phyloP scores from a whole-genome alignment of 2,113 vertebrate species.

The Notothenia coriiceps region DNA sequence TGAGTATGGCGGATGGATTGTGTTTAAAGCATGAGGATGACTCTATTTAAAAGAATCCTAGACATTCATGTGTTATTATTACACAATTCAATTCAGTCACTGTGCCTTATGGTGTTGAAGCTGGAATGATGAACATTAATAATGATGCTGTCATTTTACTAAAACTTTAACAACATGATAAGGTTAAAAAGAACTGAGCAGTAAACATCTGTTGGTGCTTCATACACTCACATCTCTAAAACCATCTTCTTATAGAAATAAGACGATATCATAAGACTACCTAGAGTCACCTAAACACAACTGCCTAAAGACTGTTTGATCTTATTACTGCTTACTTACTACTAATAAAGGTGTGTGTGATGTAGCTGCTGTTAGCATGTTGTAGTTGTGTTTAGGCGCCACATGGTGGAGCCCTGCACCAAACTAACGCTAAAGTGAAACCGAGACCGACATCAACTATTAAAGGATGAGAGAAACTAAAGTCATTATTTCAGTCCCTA shows the following conservation, averaged over 20 bases:
- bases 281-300: too few species aligned
- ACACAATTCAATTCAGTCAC: not conserved
- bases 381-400: constrained; percentile 37
- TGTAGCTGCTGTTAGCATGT: not conserved
- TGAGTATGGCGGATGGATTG: too few species aligned
- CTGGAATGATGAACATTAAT: too few species aligned
- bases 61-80: not conserved
- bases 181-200: too few species aligned
- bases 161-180: not conserved
- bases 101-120: too few species aligned
- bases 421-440: not conserved
- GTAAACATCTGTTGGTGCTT: not conserved
- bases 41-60: not conserved
- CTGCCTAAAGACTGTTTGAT: not conserved
- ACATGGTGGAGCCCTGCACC: constrained; percentile 75
- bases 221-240: too few species aligned
- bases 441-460: not conserved
- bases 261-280: not conserved
- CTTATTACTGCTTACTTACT: too few species aligned
- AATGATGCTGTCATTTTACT: not conserved
- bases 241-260: not conserved
- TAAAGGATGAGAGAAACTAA: not conserved
- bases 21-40: not conserved
- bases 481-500: not conserved
- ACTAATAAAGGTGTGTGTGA: not conserved